These are phyloP conservation scores for Silurus asotus DNA, from an alignment of 2,113 vertebrate genomes.

Conservation along the genomic window DNA sequence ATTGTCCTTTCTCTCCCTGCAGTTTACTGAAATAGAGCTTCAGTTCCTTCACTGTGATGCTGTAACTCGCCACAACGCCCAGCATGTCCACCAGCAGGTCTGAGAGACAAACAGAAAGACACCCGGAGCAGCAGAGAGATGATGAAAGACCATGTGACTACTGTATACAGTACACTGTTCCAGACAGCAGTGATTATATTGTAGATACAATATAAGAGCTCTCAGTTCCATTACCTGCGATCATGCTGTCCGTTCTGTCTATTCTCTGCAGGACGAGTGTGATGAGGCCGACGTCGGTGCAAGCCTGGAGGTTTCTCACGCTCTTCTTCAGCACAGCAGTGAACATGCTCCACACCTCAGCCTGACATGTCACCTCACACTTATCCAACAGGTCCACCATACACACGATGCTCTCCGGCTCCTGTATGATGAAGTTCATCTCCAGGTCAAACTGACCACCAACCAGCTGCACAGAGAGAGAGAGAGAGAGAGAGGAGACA, in stretches of 20 bases:
- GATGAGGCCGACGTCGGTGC: conserved; percentile 89
- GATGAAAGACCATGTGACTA: not conserved
- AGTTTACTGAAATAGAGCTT: conserved; percentile 98
- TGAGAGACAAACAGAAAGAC: conserved; percentile 58
- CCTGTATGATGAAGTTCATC: conserved; percentile 99
- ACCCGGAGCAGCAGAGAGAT: not conserved
- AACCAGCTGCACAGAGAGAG: conserved; percentile 78
- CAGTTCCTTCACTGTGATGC: conserved; percentile 93
- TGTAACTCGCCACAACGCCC: conserved; percentile 94
- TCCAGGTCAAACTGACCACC: conserved; percentile 96
- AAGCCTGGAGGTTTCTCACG: conserved; percentile 89
- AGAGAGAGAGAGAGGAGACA: not conserved
- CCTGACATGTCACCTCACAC: conserved; percentile 91
- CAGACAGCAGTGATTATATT: too few species aligned
- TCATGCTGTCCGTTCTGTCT: conserved; percentile 85
- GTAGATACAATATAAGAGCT: not conserved
- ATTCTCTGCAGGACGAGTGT: conserved; percentile 85
- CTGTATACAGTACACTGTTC: not conserved
- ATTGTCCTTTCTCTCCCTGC: conserved; percentile 91
- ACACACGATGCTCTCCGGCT: conserved; percentile 87
- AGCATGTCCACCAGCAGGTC: conserved; percentile 97
- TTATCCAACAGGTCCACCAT: conserved; percentile 94
- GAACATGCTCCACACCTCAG: conserved; percentile 97
- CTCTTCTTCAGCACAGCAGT: conserved; percentile 96
- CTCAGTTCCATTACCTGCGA: conserved; percentile 79